Evolutionary conservation across 2,888 invertebrate species (phyloP).

Genomic region (Cephus sareptanus): DNA sequence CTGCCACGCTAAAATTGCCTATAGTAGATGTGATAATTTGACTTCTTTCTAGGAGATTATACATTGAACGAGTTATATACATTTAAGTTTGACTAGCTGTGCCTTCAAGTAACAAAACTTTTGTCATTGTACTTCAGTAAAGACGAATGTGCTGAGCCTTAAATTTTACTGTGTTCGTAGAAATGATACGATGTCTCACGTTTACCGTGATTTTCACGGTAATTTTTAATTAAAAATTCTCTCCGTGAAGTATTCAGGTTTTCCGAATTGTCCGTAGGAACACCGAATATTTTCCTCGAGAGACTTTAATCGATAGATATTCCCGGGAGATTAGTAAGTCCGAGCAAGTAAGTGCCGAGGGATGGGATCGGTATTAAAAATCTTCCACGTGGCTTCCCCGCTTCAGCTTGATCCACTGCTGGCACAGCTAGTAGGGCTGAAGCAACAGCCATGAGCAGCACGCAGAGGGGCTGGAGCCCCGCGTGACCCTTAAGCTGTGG

Average conservation of each 20-base stretch:
- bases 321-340: background rate
- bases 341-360: background rate
- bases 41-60: too few relatives aligned
- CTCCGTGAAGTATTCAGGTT: background rate
- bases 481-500: background rate
- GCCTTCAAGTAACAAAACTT: too few relatives aligned
- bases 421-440: background rate
- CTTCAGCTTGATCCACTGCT: background rate
- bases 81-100: too few relatives aligned
- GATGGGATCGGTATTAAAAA: conserved; percentile 15
- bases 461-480: background rate
- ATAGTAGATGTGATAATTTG: too few relatives aligned
- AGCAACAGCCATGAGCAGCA: background rate
- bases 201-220: too few relatives aligned
- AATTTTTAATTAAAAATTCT: too few relatives aligned
- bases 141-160: too few relatives aligned
- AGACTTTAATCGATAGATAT: conserved; percentile 2
- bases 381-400: background rate
- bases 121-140: too few relatives aligned
- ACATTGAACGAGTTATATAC: too few relatives aligned
- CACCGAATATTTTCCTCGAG: background rate
- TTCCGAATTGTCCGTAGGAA: background rate
- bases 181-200: too few relatives aligned
- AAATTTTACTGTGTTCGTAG: too few relatives aligned
- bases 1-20: too few relatives aligned